phyloP scores from a whole-genome alignment of 1,140 invertebrate genomes.

The Zophobas morio region DNA sequence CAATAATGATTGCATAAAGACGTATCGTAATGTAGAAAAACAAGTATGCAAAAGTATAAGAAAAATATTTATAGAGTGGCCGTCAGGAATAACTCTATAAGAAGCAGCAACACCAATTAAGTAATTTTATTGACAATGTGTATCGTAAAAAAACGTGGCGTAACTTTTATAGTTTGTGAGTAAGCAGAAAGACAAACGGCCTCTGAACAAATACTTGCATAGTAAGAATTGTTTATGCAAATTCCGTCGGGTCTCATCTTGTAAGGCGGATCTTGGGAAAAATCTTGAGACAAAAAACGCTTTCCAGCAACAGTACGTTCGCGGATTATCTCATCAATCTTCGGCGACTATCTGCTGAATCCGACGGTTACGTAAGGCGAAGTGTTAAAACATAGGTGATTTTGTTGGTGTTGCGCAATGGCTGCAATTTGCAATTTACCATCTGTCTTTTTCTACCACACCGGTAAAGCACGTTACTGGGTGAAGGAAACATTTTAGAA shows the following conservation, averaged over 20 bases:
- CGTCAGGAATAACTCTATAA: slow-evolving; percentile 1
- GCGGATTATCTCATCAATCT: slow-evolving; percentile 38
- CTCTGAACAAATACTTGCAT: slow-evolving; percentile 30
- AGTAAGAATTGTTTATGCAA: slow-evolving; percentile 30
- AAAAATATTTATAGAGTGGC: slow-evolving; percentile 5
- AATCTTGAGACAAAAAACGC: slow-evolving; percentile 7
- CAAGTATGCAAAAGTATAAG: slow-evolving; percentile 29
- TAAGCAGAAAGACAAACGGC: slow-evolving; percentile 30
- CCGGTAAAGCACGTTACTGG: slow-evolving; percentile 26
- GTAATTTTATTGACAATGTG: slow-evolving; percentile 35
- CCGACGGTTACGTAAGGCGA: slow-evolving; percentile 37
- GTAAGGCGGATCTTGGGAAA: slow-evolving; percentile 17
- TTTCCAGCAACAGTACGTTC: slow-evolving; percentile 28
- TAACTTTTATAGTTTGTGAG: slow-evolving; percentile 20
- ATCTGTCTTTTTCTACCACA: slow-evolving; percentile 28
- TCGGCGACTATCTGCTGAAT: slow-evolving; percentile 17
- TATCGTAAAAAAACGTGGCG: slow-evolving; percentile 31
- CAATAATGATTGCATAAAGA: slow-evolving; percentile 33
- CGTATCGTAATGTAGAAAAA: slow-evolving; percentile 21
- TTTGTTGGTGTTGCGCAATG: slow-evolving; percentile 46
- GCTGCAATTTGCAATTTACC: slow-evolving; percentile 41
- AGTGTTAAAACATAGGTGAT: slow-evolving; percentile 48
- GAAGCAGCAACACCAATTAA: slow-evolving; percentile 21
- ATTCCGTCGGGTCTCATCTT: slow-evolving; percentile 7
- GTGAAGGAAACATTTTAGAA: slow-evolving; percentile 49